phyloP scores from a whole-genome alignment of 1,140 invertebrate species.

The Drosophila bocki region DNA sequence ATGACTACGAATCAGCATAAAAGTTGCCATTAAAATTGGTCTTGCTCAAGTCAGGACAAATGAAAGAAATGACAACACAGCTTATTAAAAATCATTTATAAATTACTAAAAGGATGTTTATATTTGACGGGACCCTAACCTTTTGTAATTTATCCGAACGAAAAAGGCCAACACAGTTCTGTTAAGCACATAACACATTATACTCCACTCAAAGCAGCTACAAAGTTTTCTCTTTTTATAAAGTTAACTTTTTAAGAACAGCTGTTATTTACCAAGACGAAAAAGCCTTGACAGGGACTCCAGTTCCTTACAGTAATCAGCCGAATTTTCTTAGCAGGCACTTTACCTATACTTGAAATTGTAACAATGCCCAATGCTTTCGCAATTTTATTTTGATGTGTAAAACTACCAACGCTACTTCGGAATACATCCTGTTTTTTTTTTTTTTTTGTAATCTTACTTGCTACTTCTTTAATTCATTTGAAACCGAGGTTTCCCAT shows the following conservation, averaged over 20 bases:
- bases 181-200: neutral
- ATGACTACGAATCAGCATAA: constrained; percentile 17
- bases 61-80: too few relatives aligned
- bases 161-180: neutral
- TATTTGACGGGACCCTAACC: too few relatives aligned
- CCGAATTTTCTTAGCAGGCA: too few relatives aligned
- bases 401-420: neutral
- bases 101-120: neutral
- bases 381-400: neutral
- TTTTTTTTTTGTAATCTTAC: neutral
- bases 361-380: neutral
- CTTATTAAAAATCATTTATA: neutral
- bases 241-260: neutral
- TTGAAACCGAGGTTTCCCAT: constrained; percentile 1
- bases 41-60: neutral
- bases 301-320: neutral
- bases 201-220: neutral
- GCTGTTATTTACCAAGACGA: neutral
- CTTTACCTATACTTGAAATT: neutral
- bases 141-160: neutral
- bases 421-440: neutral
- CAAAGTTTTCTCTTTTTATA: neutral
- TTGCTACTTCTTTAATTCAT: constrained; percentile 9
- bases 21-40: neutral
- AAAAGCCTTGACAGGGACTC: neutral